These are phyloP conservation scores for Chaenocephalus aceratus DNA, from an alignment of 2,113 vertebrate species.

Conservation along the genomic window DNA sequence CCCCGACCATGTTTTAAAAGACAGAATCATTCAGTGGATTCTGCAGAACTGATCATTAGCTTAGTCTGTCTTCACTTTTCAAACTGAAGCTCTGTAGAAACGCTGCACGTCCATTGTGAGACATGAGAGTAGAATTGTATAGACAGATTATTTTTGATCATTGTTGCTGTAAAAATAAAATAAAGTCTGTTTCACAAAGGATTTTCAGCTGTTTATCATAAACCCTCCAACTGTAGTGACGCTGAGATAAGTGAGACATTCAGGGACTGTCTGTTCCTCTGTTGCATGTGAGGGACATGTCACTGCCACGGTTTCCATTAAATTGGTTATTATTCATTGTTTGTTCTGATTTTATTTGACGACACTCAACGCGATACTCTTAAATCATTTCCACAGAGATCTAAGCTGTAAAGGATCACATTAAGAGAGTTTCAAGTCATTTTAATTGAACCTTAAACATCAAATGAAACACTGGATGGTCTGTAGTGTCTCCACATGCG, in stretches of 20 bases:
- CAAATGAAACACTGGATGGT: neutral
- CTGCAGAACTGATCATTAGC: neutral
- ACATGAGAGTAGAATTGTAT: neutral
- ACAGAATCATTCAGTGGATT: no score
- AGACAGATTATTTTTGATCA: no score
- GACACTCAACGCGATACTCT: no score
- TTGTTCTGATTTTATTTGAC: neutral
- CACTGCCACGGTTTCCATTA: neutral
- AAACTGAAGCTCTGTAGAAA: neutral
- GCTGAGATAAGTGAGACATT: neutral
- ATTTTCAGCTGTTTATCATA: neutral
- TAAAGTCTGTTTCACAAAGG: no score
- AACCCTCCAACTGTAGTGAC: neutral
- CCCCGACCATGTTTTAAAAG: no score
- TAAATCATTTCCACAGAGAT: neutral
- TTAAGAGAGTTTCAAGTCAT: neutral
- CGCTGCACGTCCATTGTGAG: no score
- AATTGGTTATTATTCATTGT: neutral
- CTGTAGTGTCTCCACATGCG: neutral
- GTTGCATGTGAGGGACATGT: neutral
- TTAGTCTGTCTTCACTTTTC: neutral
- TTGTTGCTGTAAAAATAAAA: no score
- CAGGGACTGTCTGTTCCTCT: neutral
- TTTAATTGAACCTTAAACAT: constrained; percentile 1
- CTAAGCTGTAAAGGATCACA: neutral